These are phyloP conservation scores for Protonibea diacanthus DNA, from an alignment of 2,797 vertebrate genomes.

Conservation along the genomic window DNA sequence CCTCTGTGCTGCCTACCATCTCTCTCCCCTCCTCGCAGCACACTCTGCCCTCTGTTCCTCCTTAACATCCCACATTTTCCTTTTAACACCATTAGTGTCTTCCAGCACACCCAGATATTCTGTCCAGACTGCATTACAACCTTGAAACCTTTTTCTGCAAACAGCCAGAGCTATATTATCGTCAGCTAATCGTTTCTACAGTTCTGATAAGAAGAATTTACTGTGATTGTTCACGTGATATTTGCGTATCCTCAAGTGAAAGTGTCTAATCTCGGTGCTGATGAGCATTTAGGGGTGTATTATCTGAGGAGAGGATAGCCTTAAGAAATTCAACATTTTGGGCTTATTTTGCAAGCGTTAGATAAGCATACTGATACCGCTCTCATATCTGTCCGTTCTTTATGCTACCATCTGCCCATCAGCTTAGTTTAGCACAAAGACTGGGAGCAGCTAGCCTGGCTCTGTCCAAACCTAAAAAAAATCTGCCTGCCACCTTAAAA, in stretches of 20 bases:
- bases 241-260: not conserved
- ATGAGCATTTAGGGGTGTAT: not conserved
- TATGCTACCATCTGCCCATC: not conserved
- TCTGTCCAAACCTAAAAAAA: no score
- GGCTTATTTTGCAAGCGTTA: not conserved
- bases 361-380: not conserved
- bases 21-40: constrained; percentile 24
- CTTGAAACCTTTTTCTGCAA: not conserved
- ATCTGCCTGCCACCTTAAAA: not conserved
- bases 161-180: not conserved
- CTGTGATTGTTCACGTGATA: not conserved
- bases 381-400: not conserved
- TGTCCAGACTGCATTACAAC: constrained; percentile 16
- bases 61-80: constrained; percentile 32
- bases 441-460: not conserved
- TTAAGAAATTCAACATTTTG: not conserved
- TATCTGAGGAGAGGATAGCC: not conserved
- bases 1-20: constrained; percentile 48
- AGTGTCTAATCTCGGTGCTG: not conserved
- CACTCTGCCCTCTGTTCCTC: constrained; percentile 31
- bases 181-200: not conserved
- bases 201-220: not conserved
- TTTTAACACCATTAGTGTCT: constrained; percentile 45
- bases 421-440: not conserved
- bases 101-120: constrained; percentile 28